Conservation (phyloP, 2,888 invertebrate species). For the Exocentrus adspersus region DNA sequence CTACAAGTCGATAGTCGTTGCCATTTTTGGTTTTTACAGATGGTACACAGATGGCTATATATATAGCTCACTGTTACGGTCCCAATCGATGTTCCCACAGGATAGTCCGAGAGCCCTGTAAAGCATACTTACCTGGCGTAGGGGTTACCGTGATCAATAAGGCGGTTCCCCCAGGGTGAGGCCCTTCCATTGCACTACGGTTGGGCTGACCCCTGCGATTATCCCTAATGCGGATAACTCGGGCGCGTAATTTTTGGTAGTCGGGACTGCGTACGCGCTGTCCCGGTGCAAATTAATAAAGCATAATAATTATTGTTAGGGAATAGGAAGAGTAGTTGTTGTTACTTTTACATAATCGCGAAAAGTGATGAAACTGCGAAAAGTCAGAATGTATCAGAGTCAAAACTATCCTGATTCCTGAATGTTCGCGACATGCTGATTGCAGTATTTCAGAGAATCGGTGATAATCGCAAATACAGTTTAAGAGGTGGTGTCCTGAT, state of each 20-base stretch:
- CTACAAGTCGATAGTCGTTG: no score
- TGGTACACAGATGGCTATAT: neutral
- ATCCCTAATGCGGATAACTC: constrained; percentile 79
- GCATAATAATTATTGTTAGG: neutral
- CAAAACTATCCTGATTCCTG: no score
- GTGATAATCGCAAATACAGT: no score
- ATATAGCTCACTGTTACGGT: neutral
- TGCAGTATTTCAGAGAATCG: no score
- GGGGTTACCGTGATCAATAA: constrained; percentile 74
- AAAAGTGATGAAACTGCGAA: no score
- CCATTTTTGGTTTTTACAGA: no score
- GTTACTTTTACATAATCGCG: no score
- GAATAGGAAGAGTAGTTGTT: no score
- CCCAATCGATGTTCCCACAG: neutral
- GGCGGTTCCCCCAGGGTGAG: constrained; percentile 78
- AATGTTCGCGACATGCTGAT: no score
- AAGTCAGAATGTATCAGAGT: no score
- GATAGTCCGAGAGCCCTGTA: neutral
- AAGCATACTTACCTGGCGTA: constrained; percentile 66
- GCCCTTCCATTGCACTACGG: constrained; percentile 78
- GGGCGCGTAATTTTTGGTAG: constrained; percentile 76
- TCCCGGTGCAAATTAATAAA: constrained; percentile 59
- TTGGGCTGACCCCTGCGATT: constrained; percentile 80
- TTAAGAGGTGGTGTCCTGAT: no score
- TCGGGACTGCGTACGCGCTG: constrained; percentile 74